Conservation (phyloP, 1,140 invertebrate genomes). For the Leucophenga varia region DNA sequence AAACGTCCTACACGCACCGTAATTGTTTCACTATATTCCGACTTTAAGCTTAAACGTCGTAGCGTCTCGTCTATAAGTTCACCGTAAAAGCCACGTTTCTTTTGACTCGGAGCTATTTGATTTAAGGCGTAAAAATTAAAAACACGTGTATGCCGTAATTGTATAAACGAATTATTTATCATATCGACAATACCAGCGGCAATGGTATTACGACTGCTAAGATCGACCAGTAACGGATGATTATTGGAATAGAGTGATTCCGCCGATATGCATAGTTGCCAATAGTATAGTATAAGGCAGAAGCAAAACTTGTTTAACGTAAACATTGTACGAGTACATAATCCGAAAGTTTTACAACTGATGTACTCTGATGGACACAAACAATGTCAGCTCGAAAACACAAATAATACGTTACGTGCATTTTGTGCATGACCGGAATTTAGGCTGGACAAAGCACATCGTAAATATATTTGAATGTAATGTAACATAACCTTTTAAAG, state of each 20-base stretch:
- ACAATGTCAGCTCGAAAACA: neutral
- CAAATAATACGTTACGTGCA: neutral
- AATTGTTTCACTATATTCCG: neutral
- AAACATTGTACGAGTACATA: neutral
- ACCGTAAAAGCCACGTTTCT: neutral
- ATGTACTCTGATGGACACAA: neutral
- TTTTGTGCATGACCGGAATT: too few relatives aligned
- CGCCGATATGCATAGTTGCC: neutral
- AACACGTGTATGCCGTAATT: neutral
- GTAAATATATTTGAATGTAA: too few relatives aligned
- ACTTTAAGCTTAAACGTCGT: neutral
- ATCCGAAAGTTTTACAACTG: neutral
- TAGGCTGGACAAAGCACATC: too few relatives aligned
- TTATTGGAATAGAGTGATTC: neutral
- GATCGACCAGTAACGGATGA: too few relatives aligned
- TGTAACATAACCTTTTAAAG: too few relatives aligned
- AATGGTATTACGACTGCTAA: neutral
- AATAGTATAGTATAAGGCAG: neutral
- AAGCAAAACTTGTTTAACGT: neutral
- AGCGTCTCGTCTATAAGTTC: conserved; percentile 5
- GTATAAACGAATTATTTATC: conserved; percentile 3
- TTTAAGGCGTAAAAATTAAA: conserved; percentile 10
- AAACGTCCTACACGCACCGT: neutral
- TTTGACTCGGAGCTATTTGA: neutral
- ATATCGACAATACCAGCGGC: conserved; percentile 11